Conservation (phyloP, 2,888 invertebrate genomes). For the Hypselothyrea guttata region DNA sequence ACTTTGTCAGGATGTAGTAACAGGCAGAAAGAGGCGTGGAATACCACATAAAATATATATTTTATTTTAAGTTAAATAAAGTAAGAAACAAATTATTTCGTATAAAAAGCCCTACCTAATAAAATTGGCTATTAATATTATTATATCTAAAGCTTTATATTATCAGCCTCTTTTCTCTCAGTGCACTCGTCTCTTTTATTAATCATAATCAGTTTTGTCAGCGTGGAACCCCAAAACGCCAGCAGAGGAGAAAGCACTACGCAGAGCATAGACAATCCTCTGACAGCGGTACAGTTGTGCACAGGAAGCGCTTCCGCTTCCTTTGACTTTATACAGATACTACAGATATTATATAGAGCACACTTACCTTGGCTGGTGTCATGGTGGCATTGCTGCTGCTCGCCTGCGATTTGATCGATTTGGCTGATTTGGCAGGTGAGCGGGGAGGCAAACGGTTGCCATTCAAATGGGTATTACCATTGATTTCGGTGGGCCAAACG, state of each 20-base stretch:
- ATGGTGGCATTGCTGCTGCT: constrained; percentile 75
- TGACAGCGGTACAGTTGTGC: neutral
- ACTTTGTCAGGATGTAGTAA: too few species aligned
- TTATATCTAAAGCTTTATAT: too few species aligned
- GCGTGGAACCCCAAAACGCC: constrained; percentile 22
- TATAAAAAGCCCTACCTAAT: too few species aligned
- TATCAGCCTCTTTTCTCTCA: neutral
- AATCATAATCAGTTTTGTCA: constrained; percentile 34
- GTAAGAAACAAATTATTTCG: too few species aligned
- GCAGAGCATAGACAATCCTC: constrained; percentile 10
- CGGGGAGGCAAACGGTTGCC: constrained; percentile 74
- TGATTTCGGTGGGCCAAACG: constrained; percentile 59
- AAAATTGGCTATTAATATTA: too few species aligned
- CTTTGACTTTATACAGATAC: neutral
- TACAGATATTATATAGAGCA: neutral
- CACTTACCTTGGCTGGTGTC: constrained; percentile 70
- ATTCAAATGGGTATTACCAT: constrained; percentile 35
- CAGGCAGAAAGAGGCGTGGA: too few species aligned
- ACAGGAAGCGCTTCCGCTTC: constrained; percentile 47
- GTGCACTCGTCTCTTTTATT: constrained; percentile 1
- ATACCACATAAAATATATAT: too few species aligned
- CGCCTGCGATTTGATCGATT: constrained; percentile 67
- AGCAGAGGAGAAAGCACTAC: constrained; percentile 34
- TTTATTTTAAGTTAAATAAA: too few species aligned
- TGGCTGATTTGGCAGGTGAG: constrained; percentile 78